A percentile compares a stretch with the other conserved stretches of the same genome.
These are phyloP conservation scores for Trichogramma dendrolimi DNA, from an alignment of 2,888 invertebrate species.

Conservation along the genomic window DNA sequence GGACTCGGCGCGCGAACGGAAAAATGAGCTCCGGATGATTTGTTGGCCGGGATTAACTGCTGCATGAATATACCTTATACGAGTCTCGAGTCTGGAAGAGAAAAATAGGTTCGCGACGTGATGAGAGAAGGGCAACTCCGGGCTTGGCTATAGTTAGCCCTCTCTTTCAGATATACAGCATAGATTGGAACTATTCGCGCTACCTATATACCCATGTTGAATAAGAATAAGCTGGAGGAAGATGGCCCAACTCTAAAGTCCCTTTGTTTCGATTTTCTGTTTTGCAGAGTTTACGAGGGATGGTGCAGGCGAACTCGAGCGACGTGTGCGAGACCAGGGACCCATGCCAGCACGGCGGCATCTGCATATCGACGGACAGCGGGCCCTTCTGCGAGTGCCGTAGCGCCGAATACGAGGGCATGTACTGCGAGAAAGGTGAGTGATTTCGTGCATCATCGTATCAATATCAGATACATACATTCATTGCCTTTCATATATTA, in stretches of 20 bases:
- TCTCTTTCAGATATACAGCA: no score
- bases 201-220: no score
- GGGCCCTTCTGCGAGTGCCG: constrained; percentile 94
- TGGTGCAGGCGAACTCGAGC: constrained; percentile 62
- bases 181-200: no score
- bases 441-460: constrained; percentile 17
- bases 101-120: no score
- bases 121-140: no score
- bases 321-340: constrained; percentile 84
- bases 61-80: no score
- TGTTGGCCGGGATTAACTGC: no score
- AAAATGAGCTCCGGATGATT: no score
- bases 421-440: constrained; percentile 90
- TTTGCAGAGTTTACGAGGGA: constrained; percentile 52
- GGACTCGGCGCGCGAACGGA: no score
- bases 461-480: neutral
- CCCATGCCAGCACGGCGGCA: constrained; percentile 91
- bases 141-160: no score
- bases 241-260: constrained; percentile 4
- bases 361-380: constrained; percentile 92
- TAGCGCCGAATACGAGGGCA: constrained; percentile 87
- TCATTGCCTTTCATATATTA: neutral
- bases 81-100: no score
- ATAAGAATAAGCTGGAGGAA: no score
- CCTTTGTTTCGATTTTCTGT: constrained; percentile 14